Evolutionary conservation across 2,113 vertebrate species (phyloP).

Genomic region (Vombatus ursinus): DNA sequence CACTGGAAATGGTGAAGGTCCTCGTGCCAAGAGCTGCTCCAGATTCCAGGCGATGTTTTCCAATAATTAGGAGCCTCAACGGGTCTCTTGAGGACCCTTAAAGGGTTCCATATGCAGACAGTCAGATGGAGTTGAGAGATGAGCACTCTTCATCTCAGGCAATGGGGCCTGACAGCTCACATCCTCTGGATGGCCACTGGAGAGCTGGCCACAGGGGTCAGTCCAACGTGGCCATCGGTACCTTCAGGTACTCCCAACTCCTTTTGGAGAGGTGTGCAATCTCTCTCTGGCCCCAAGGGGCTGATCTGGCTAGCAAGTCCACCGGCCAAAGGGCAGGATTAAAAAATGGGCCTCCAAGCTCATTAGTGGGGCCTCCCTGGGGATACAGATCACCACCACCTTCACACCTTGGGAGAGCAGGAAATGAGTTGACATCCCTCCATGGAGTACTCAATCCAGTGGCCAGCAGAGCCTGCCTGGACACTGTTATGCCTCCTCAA

Average conservation of each 20-base stretch:
- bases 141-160: conserved; percentile 83
- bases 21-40: conserved; percentile 81
- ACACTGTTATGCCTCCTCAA: not conserved
- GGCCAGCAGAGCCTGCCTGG: not conserved
- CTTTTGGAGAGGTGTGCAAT: not conserved
- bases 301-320: not conserved
- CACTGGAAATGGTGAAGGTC: conserved; percentile 86
- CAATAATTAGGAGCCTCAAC: conserved; percentile 88
- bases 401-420: not conserved
- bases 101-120: conserved; percentile 87
- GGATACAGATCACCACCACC: not conserved
- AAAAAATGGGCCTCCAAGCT: no score
- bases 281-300: not conserved
- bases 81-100: conserved; percentile 88
- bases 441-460: accelerated
- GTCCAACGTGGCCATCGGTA: not conserved
- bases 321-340: no score
- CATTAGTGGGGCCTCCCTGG: not conserved
- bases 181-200: conserved; percentile 80
- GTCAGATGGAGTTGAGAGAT: conserved; percentile 80
- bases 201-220: conserved; percentile 56
- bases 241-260: no score
- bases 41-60: conserved; percentile 85
- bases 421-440: no score
- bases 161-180: conserved; percentile 82